phyloP scores from a whole-genome alignment of 2,113 vertebrate species.

The Origma solitaria region DNA sequence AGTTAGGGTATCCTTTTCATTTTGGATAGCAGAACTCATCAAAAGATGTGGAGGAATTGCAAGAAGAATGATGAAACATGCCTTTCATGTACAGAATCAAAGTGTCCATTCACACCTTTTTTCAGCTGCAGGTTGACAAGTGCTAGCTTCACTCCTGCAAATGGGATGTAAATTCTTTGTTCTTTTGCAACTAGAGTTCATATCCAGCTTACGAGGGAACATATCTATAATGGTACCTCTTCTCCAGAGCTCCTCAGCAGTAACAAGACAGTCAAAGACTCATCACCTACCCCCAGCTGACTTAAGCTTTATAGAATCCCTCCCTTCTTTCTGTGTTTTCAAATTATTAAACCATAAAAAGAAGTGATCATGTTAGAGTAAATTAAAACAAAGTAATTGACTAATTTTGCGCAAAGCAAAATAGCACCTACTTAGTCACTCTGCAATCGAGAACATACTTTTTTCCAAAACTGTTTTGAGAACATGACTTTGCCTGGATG shows the following conservation, averaged over 20 bases:
- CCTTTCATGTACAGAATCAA: background rate
- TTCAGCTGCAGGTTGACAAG: background rate
- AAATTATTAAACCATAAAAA: background rate
- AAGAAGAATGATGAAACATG: background rate
- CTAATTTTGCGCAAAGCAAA: background rate
- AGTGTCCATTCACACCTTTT: background rate
- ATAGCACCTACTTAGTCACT: background rate
- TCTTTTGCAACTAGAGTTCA: background rate
- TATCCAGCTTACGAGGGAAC: background rate
- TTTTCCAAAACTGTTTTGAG: background rate
- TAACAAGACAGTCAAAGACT: background rate
- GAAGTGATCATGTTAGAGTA: background rate
- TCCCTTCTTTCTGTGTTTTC: background rate
- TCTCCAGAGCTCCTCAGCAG: background rate
- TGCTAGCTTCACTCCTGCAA: background rate
- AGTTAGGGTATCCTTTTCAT: background rate
- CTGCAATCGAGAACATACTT: background rate
- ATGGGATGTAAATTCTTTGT: background rate
- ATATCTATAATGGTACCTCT: background rate
- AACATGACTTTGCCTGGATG: background rate
- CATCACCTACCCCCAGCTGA: background rate
- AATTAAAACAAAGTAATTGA: background rate
- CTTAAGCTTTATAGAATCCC: background rate
- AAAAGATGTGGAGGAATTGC: background rate
- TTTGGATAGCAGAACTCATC: background rate